Evolutionary conservation across 2,888 invertebrate species (phyloP), one percentile per base, ranked within the genome.

Genomic region (Ceraclea dissimilis): DNA sequence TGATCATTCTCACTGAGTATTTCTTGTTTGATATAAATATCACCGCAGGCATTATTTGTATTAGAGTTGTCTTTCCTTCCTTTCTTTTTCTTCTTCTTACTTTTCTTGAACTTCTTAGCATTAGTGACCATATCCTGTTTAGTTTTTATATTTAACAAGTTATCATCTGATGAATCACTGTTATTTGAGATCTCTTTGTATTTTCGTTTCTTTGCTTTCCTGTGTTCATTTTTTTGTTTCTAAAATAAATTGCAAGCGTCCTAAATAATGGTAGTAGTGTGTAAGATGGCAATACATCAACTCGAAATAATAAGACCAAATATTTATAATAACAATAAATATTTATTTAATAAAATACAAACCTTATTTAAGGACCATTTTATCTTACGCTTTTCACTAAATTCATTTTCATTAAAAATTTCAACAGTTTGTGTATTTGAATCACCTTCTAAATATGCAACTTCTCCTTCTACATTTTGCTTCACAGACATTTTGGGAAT

Each of bases 21-120:
- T 50, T 60, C 58, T 31, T 60, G 21, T 39, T 57, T 59, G 4
- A 59, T 57, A 5, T 57, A 39, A 20, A 33, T 33, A 5, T 19
- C 26, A 21, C 13, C 19, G 16, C 16, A 13, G n/a, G 5, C 39
- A 39, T n/a, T 16, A 39, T 39, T 16, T 13, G 5, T 13, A 26
- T 26, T 26, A n/a, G 26, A 6, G 4, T 26, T 6, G 13, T 39
- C 39, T 19, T 47, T 34, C 33, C 19, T 20, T 43, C 21, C 22
- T 17, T 55, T 55, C 44, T 13, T 39, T 20, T 47, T 47, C 39
- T 50, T 54, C 13, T 44, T 49, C 19, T 57, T 44, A 17, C 16
- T 16, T 17, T 49, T 48, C 47, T 26, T 46, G 17, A 20, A 16
- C 17, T 51, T 47, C 17, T 18, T 22, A 18, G 19, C 18, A n/a